Evolutionary conservation across 2,113 vertebrate species (phyloP).

Genomic region (Rhombomys opimus): DNA sequence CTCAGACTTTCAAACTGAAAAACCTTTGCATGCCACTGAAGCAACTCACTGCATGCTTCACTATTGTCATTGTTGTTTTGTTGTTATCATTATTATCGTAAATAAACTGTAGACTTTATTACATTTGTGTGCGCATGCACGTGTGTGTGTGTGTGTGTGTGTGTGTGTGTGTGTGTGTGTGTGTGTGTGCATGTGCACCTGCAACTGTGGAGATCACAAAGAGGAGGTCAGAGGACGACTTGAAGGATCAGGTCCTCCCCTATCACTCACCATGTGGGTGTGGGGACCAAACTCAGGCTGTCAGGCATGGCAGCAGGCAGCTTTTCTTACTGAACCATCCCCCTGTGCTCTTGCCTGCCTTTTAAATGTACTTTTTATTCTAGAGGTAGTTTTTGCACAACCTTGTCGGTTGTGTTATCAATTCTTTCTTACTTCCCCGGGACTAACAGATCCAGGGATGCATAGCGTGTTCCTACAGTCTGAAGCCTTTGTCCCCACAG

Average conservation of each 20-base stretch:
- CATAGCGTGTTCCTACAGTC: background rate
- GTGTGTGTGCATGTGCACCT: background rate
- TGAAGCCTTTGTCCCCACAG: background rate
- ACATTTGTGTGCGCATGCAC: too few species aligned
- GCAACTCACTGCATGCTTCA: background rate
- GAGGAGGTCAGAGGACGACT: background rate
- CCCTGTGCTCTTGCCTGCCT: background rate
- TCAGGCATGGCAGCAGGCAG: background rate
- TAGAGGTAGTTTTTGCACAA: background rate
- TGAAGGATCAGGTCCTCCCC: background rate
- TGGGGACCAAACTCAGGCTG: background rate
- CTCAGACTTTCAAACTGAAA: background rate
- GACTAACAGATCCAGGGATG: background rate
- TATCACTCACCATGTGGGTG: too few species aligned
- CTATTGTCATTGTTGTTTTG: background rate
- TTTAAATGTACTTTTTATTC: background rate
- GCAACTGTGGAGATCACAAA: background rate
- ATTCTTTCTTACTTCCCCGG: background rate
- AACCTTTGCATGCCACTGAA: background rate
- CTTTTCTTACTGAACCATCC: background rate
- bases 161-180: too few species aligned
- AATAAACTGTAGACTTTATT: background rate
- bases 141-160: background rate
- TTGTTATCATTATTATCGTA: background rate
- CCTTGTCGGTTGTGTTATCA: background rate